phyloP scores from a whole-genome alignment of 1,140 invertebrate species.

The Frieseomelitta varia region DNA sequence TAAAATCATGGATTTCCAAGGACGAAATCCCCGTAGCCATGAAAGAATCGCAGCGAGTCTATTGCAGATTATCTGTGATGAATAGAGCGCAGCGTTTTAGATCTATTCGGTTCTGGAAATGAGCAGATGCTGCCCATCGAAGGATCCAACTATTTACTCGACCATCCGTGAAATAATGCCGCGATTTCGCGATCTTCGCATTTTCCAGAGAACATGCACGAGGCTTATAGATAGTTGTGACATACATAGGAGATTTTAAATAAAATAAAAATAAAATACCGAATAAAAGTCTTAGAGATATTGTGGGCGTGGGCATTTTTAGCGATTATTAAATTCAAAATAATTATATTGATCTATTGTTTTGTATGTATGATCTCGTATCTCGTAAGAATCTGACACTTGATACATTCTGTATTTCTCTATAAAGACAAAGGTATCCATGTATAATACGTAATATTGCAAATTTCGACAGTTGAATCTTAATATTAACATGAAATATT shows the following conservation, averaged over 20 bases:
- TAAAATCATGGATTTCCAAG: conserved; percentile 36
- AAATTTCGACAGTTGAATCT: too few species aligned
- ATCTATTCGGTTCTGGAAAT: conserved; percentile 56
- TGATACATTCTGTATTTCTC: too few species aligned
- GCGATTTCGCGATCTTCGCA: not conserved
- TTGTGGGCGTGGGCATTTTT: too few species aligned
- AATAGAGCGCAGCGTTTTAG: conserved; percentile 59
- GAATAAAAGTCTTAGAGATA: too few species aligned
- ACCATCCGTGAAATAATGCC: not conserved
- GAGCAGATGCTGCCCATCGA: conserved; percentile 35
- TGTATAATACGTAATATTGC: too few species aligned
- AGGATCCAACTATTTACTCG: not conserved
- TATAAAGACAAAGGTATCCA: too few species aligned
- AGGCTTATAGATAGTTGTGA: not conserved
- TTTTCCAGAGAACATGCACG: not conserved
- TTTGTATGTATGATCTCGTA: too few species aligned
- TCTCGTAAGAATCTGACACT: too few species aligned
- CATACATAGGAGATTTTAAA: not conserved
- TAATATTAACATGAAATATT: too few species aligned
- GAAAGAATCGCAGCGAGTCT: not conserved
- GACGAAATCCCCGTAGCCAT: not conserved
- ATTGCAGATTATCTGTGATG: conserved; percentile 64
- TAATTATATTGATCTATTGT: too few species aligned
- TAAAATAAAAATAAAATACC: too few species aligned
- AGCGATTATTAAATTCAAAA: too few species aligned